These are phyloP conservation scores for Camelus bactrianus DNA, from an alignment of 2,113 vertebrate genomes.

Conservation along the genomic window DNA sequence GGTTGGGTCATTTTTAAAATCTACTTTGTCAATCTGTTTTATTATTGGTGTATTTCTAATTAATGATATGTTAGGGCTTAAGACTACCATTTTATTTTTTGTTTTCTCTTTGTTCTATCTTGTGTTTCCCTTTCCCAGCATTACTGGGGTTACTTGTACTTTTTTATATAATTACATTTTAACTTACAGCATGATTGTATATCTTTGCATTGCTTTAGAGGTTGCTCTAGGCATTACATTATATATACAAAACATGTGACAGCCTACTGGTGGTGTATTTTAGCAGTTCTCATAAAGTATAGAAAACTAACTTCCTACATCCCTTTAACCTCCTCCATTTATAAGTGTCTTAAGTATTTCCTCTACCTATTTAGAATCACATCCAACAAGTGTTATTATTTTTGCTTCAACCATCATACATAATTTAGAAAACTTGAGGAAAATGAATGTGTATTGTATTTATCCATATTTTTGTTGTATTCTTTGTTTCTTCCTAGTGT, in stretches of 20 bases:
- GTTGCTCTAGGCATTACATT: neutral
- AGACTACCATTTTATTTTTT: neutral
- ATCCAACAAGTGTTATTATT: neutral
- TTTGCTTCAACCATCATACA: neutral
- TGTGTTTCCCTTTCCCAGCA: neutral
- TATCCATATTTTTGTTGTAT: neutral
- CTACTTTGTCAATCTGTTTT: no score
- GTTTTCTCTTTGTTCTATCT: neutral
- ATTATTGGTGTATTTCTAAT: neutral
- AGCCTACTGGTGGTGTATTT: neutral
- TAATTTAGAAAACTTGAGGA: neutral
- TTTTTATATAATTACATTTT: neutral
- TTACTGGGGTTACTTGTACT: neutral
- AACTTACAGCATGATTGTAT: neutral
- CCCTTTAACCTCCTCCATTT: neutral
- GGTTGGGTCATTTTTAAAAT: no score
- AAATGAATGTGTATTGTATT: neutral
- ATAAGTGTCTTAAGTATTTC: neutral
- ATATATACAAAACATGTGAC: neutral
- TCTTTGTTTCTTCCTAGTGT: neutral
- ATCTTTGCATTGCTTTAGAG: neutral
- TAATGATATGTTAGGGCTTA: neutral
- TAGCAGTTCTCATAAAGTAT: neutral
- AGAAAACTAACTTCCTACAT: neutral
- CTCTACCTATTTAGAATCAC: neutral